Evolutionary conservation across 2,797 vertebrate genomes (phyloP).

Genomic region (Emydoidea blandingii): DNA sequence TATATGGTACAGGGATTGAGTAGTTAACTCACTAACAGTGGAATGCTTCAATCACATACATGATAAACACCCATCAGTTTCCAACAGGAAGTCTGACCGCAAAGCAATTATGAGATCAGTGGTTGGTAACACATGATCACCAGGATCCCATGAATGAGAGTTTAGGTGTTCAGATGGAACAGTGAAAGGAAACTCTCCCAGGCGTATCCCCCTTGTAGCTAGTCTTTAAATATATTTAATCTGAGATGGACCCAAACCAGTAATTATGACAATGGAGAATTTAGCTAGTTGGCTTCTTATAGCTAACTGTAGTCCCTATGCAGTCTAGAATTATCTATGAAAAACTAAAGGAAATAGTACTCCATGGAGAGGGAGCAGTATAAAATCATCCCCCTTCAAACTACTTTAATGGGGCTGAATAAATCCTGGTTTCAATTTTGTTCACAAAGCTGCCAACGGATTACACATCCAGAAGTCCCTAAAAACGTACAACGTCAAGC

Average conservation of each 20-base stretch:
- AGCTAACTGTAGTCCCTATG: neutral
- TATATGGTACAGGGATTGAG: neutral
- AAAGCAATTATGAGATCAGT: rapidly evolving
- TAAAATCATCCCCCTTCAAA: neutral
- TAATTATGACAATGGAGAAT: neutral
- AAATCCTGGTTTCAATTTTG: rapidly evolving
- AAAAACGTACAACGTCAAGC: neutral
- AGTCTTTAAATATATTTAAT: neutral
- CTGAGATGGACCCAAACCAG: neutral
- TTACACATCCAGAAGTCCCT: rapidly evolving
- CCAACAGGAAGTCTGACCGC: neutral
- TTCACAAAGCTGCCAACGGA: rapidly evolving
- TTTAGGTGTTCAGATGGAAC: neutral
- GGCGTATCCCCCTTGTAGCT: neutral
- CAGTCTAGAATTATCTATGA: neutral
- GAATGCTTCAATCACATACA: neutral
- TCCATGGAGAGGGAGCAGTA: neutral
- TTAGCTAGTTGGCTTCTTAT: neutral
- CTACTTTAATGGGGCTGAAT: rapidly evolving
- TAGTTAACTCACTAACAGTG: neutral
- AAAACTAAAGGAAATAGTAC: neutral
- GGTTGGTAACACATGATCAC: rapidly evolving
- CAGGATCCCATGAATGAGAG: rapidly evolving
- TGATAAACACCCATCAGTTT: neutral
- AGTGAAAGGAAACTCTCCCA: neutral